Evolutionary conservation across 1,140 invertebrate genomes (phyloP).

Genomic region (Procambarus virginalis): DNA sequence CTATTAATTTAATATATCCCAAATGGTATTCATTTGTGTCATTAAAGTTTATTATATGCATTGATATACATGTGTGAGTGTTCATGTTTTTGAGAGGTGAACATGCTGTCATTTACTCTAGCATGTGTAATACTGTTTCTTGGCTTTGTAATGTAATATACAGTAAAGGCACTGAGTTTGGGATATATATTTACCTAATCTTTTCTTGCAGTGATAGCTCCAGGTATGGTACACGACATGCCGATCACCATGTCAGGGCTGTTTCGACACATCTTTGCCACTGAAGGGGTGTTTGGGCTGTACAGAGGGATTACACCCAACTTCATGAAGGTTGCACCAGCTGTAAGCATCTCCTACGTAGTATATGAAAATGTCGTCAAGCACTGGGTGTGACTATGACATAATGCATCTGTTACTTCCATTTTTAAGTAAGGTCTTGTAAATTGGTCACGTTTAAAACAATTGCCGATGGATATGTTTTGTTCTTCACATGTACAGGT

Average conservation of each 20-base stretch:
- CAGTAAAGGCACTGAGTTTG: too few relatives aligned
- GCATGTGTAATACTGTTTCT: too few relatives aligned
- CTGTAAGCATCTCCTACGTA: conserved; percentile 98
- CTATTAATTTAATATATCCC: too few relatives aligned
- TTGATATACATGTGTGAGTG: too few relatives aligned
- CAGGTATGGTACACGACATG: conserved; percentile 48
- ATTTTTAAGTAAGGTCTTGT: not conserved
- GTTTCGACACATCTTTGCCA: conserved; percentile 88
- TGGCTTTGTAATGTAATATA: too few relatives aligned
- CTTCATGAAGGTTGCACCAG: conserved; percentile 92
- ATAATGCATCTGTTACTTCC: conserved; percentile 74
- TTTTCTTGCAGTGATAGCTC: conserved; percentile 57
- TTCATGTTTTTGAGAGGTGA: too few relatives aligned
- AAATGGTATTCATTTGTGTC: too few relatives aligned
- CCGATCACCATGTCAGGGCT: conserved; percentile 76
- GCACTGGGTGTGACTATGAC: conserved; percentile 92
- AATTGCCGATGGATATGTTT: not conserved
- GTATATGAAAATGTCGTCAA: conserved; percentile 94
- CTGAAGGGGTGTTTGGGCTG: conserved; percentile 92
- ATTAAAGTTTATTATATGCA: too few relatives aligned
- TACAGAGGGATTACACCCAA: conserved; percentile 98
- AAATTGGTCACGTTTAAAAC: not conserved
- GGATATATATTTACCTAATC: not conserved
- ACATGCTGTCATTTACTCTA: too few relatives aligned
- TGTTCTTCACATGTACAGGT: too few relatives aligned